Percentiles rank a stretch among this genome's conserved stretches.
Conservation (phyloP, 1,140 invertebrate genomes). For the Cyrtorhinus lividipennis region DNA sequence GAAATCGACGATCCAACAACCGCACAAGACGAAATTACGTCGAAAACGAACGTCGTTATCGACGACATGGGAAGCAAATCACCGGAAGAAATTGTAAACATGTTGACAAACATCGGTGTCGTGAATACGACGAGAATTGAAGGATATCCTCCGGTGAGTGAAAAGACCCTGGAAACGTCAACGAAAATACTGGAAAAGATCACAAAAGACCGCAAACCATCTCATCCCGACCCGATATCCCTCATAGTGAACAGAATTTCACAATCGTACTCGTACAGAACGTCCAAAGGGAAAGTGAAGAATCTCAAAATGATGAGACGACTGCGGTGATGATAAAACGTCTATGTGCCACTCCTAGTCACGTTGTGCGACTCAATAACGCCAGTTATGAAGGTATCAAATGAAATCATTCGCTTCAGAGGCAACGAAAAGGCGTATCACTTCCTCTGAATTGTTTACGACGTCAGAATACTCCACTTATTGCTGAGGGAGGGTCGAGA, state of each 20-base stretch:
- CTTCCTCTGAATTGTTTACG: too few species aligned
- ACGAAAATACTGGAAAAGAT: slow-evolving; percentile 8
- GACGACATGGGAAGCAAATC: slow-evolving; percentile 13
- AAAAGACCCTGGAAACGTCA: background rate
- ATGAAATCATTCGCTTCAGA: too few species aligned
- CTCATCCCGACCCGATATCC: slow-evolving; percentile 16
- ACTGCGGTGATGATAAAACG: too few species aligned
- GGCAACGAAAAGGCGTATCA: too few species aligned
- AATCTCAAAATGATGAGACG: slow-evolving; percentile 13
- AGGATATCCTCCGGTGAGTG: background rate
- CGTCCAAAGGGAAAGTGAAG: slow-evolving; percentile 17
- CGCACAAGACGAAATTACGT: background rate
- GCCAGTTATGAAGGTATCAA: too few species aligned
- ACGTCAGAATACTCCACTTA: too few species aligned
- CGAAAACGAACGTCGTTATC: slow-evolving; percentile 6
- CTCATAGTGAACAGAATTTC: slow-evolving; percentile 21
- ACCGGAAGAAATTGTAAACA: slow-evolving; percentile 19
- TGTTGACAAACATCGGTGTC: slow-evolving; percentile 14
- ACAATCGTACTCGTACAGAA: slow-evolving; percentile 22
- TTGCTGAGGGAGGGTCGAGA: too few species aligned
- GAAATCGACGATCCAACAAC: background rate
- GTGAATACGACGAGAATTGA: slow-evolving; percentile 4
- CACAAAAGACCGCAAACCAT: slow-evolving; percentile 6
- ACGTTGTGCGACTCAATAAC: too few species aligned
- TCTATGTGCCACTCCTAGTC: too few species aligned